Evolutionary conservation across 2,113 vertebrate genomes (phyloP), one percentile per base, ranked within the genome.

Genomic region (Clupea harengus): DNA sequence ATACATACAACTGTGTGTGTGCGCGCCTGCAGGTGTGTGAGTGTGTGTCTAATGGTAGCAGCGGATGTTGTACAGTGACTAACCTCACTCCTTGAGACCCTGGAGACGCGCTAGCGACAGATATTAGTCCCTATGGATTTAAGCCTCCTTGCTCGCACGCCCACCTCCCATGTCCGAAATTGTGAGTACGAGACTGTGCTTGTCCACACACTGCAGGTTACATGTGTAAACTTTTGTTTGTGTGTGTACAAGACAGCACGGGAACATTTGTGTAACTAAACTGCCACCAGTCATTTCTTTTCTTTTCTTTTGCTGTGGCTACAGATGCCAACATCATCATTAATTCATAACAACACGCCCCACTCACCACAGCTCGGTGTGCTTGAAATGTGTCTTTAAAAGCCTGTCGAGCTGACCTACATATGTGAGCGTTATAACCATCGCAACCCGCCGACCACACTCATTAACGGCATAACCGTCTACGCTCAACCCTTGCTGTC

Each of bases 381-480:
- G 54, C 20, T 60, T 22, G 6, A 4, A 18, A 18, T 15, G 5
- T 60, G 64, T 32, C 64, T 72, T 9, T 10, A 32, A 2, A 17
- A 78, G 28, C 72, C 28, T 78, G 72, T 78, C 4, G 72, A 78
- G 28, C 28, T 18, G 72, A 78, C 72, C 72, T 78, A 78, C 72
- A 78, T 78, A 78, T 78, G 72, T 28, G 25, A 39, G 72, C 4
- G 3, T 78, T 32, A 10, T 78, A 67, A 7, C 60, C 64, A 67
- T 10, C n/a, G 9, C 72, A 78, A 78, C 72, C 72, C 72, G 39
- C 72, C 28, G 72, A 78, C 28, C 25, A 72, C 64, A 78, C 72
- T 78, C 72, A 78, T 78, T 78, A 78, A 39, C 13, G 72, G 13
- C 72, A 78, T 78, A 28, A 78, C 72, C 72, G 11, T 78, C 72